Conservation (phyloP, 2,113 vertebrate species). For the Progne subis region DNA sequence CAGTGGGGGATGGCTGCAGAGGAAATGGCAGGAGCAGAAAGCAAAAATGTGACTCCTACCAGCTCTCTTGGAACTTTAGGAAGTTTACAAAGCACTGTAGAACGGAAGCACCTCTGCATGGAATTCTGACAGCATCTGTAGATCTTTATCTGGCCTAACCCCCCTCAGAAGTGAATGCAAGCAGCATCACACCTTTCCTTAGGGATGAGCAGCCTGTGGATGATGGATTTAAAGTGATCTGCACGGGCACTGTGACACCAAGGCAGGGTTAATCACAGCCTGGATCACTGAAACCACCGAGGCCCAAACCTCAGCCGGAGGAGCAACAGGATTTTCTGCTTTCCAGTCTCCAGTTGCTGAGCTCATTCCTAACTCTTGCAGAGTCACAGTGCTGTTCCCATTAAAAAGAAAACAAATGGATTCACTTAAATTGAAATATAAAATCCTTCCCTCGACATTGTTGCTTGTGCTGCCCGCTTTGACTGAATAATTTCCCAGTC, state of each 20-base stretch:
- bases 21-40: neutral
- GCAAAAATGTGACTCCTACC: neutral
- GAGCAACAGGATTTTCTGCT: constrained; percentile 32
- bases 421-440: constrained; percentile 53
- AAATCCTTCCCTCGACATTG: constrained; percentile 41
- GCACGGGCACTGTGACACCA: neutral
- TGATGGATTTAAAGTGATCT: neutral
- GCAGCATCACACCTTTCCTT: neutral
- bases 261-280: neutral
- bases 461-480: constrained; percentile 23
- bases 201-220: neutral
- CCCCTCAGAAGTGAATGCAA: neutral
- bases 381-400: constrained; percentile 34
- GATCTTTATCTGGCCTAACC: neutral
- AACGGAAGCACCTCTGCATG: rapidly evolving
- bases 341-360: constrained; percentile 30
- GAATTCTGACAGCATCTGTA: neutral
- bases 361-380: constrained; percentile 40
- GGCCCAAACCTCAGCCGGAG: neutral
- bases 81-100: neutral
- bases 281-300: neutral
- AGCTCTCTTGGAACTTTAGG: neutral
- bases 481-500: constrained; percentile 2
- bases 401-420: constrained; percentile 54
- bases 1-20: neutral